Percentiles rank a stretch among this genome's conserved stretches.
These are phyloP conservation scores for Drosophila arawakana DNA, from an alignment of 1,140 invertebrate species.

Conservation along the genomic window DNA sequence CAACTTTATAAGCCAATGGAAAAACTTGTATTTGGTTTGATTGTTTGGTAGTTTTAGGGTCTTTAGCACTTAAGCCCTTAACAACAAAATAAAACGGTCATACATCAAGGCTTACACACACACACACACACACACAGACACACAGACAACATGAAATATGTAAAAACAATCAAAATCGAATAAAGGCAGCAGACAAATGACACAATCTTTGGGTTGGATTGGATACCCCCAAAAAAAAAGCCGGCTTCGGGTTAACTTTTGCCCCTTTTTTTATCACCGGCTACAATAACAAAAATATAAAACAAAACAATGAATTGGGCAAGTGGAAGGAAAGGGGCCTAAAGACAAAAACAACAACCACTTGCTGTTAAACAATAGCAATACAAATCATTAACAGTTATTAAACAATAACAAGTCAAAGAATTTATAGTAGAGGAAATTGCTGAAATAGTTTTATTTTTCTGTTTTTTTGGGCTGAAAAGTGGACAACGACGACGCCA, in stretches of 20 bases:
- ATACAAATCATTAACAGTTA: conserved; percentile 72
- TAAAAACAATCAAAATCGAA: conserved; percentile 55
- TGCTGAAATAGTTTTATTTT: conserved; percentile 34
- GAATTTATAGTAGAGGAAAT: conserved; percentile 56
- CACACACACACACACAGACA: background rate
- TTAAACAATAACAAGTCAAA: conserved; percentile 64
- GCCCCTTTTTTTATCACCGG: conserved; percentile 31
- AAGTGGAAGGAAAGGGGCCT: background rate
- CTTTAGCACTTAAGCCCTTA: conserved; percentile 67
- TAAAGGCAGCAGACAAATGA: conserved; percentile 64
- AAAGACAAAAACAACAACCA: conserved; percentile 26
- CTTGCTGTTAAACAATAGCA: conserved; percentile 48
- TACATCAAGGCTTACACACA: conserved; percentile 56
- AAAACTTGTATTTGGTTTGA: conserved; percentile 11
- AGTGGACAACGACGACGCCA: conserved; percentile 57
- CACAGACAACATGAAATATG: conserved; percentile 29
- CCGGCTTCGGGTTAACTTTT: conserved; percentile 41
- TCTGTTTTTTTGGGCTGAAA: conserved; percentile 3
- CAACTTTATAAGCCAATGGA: conserved; percentile 59
- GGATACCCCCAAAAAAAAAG: conserved; percentile 1
- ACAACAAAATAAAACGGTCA: conserved; percentile 59
- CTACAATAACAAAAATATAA: conserved; percentile 8
- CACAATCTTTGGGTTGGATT: conserved; percentile 47
- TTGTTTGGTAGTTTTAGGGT: conserved; percentile 15
- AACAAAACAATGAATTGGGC: conserved; percentile 21